Conservation (phyloP, 2,113 vertebrate genomes). For the Nycticorax nycticorax region DNA sequence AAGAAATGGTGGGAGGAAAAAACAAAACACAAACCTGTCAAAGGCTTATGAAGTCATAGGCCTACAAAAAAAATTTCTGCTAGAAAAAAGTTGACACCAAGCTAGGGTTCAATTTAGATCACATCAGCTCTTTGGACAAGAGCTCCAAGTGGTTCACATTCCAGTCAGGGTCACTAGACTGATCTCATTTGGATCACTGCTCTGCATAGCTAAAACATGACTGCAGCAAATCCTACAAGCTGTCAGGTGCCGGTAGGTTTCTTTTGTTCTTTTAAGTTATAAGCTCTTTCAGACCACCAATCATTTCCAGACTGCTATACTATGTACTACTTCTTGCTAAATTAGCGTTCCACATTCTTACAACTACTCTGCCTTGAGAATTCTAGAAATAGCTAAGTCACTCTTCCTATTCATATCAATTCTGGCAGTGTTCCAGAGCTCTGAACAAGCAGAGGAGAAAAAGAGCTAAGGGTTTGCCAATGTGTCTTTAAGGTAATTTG, state of each 20-base stretch:
- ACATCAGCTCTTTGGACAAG: neutral
- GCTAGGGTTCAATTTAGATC: neutral
- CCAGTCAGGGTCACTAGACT: neutral
- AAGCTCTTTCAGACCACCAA: neutral
- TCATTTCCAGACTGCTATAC: neutral
- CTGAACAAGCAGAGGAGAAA: conserved; percentile 2
- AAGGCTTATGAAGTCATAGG: neutral
- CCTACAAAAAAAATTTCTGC: neutral
- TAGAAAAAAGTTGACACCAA: neutral
- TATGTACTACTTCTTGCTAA: neutral
- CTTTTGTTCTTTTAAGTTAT: neutral
- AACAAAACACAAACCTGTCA: neutral
- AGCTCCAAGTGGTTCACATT: neutral
- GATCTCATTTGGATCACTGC: neutral
- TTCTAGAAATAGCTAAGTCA: conserved; percentile 54
- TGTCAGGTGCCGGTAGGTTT: neutral
- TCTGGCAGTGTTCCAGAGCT: neutral
- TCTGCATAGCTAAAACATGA: neutral
- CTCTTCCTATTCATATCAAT: conserved; percentile 24
- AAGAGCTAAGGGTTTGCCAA: neutral
- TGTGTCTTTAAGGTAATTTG: neutral
- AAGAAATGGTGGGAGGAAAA: neutral
- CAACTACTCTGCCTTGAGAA: neutral
- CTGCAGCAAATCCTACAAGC: neutral
- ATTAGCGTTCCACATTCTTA: neutral